Evolutionary conservation across 2,888 invertebrate species (phyloP).

Genomic region (Leistus spinibarbis): DNA sequence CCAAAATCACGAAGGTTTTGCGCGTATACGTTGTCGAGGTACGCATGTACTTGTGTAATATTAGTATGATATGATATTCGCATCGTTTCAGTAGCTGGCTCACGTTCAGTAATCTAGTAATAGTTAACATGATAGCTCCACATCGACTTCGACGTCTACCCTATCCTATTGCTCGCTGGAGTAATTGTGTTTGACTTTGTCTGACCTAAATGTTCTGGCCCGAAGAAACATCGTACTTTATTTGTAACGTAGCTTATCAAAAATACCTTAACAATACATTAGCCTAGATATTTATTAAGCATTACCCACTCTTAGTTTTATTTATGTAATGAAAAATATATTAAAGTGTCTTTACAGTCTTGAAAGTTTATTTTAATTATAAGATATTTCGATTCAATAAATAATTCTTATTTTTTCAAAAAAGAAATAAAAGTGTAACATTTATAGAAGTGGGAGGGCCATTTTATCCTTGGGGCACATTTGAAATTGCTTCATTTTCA

Average conservation of each 20-base stretch:
- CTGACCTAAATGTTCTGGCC: slow-evolving; percentile 35
- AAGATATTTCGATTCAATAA: too few relatives aligned
- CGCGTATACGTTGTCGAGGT: too few relatives aligned
- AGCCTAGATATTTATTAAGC: slow-evolving; percentile 22
- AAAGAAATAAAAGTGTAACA: neutral
- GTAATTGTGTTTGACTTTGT: slow-evolving; percentile 37
- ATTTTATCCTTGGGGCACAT: neutral
- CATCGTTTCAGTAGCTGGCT: neutral
- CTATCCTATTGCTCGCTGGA: neutral
- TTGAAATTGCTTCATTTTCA: neutral
- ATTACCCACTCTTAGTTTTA: neutral
- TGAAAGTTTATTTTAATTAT: too few relatives aligned
- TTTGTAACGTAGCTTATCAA: slow-evolving; percentile 32
- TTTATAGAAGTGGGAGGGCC: too few relatives aligned
- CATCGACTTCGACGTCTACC: neutral
- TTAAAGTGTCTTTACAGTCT: too few relatives aligned
- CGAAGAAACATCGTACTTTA: slow-evolving; percentile 20
- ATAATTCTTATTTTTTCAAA: too few relatives aligned
- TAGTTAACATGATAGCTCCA: slow-evolving; percentile 4
- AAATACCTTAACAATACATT: slow-evolving; percentile 33
- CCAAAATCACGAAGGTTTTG: neutral
- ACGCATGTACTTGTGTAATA: too few relatives aligned
- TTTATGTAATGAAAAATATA: neutral
- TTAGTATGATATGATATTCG: slow-evolving; percentile 25
- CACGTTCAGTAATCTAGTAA: slow-evolving; percentile 17